Percentiles rank a stretch among this genome's conserved stretches.
phyloP scores from a whole-genome alignment of 2,113 vertebrate species.

The Centropus bengalensis region DNA sequence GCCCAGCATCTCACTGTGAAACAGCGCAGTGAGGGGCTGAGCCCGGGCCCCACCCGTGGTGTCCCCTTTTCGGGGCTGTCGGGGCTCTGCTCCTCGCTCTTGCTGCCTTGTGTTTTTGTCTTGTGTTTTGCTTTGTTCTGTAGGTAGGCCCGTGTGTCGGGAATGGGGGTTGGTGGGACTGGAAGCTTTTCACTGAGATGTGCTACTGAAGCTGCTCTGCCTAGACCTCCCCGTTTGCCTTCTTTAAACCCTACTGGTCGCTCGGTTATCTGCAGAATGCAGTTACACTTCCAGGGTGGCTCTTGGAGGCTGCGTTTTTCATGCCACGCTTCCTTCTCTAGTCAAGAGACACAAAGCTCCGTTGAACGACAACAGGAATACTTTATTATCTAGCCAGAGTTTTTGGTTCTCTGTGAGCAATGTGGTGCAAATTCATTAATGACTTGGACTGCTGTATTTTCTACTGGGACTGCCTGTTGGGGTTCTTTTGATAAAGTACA shows the following conservation, averaged over 20 bases:
- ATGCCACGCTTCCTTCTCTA: accelerated
- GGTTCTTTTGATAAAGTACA: background rate
- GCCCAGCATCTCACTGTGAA: no score
- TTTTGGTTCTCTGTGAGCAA: background rate
- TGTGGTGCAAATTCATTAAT: background rate
- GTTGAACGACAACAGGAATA: background rate
- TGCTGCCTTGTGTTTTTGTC: no score
- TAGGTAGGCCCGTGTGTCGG: accelerated
- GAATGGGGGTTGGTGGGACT: no score
- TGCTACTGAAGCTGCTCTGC: background rate
- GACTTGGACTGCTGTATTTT: background rate
- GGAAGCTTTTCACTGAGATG: accelerated
- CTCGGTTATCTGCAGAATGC: background rate
- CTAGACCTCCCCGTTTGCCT: accelerated
- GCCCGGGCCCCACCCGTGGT: background rate
- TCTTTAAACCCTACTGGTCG: accelerated
- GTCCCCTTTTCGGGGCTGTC: no score
- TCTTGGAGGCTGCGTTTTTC: background rate
- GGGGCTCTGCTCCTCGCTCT: no score
- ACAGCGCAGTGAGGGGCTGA: background rate
- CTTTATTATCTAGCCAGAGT: accelerated
- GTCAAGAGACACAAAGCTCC: background rate
- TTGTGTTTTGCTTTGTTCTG: background rate
- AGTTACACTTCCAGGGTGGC: background rate
- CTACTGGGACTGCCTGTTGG: background rate